Conservation (phyloP, 2,888 invertebrate genomes). For the Mechanitis mazaeus region DNA sequence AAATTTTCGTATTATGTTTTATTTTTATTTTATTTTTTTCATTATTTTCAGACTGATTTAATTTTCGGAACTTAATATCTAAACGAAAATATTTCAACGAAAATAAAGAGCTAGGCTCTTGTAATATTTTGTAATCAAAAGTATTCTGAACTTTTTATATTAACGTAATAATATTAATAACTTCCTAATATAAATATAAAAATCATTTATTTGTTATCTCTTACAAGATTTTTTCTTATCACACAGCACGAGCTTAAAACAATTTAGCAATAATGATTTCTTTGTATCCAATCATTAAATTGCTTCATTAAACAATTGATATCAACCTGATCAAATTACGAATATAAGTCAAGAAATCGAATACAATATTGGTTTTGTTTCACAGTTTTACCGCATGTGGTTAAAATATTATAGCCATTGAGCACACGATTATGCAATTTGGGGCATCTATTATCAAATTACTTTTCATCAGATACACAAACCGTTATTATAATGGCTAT, state of each 20-base stretch:
- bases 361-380: constrained; percentile 44
- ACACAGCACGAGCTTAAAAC: constrained; percentile 17
- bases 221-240: too few relatives aligned
- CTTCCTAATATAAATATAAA: too few relatives aligned
- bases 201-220: too few relatives aligned
- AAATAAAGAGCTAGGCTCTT: too few relatives aligned
- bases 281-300: constrained; percentile 34
- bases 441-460: constrained; percentile 4
- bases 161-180: too few relatives aligned
- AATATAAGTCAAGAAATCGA: constrained; percentile 56
- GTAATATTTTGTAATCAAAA: too few relatives aligned
- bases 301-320: constrained; percentile 46
- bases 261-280: constrained; percentile 33
- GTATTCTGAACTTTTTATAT: too few relatives aligned
- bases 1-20: background rate
- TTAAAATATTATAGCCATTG: constrained; percentile 50
- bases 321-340: constrained; percentile 59
- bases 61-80: too few relatives aligned
- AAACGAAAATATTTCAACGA: too few relatives aligned
- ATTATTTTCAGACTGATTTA: too few relatives aligned
- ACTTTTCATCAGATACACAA: too few relatives aligned
- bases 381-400: constrained; percentile 52
- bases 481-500: too few relatives aligned
- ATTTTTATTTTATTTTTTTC: background rate
- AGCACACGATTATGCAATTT: constrained; percentile 56